Conservation (phyloP, 1,140 invertebrate species). For the Rhagoletis zephyria region DNA sequence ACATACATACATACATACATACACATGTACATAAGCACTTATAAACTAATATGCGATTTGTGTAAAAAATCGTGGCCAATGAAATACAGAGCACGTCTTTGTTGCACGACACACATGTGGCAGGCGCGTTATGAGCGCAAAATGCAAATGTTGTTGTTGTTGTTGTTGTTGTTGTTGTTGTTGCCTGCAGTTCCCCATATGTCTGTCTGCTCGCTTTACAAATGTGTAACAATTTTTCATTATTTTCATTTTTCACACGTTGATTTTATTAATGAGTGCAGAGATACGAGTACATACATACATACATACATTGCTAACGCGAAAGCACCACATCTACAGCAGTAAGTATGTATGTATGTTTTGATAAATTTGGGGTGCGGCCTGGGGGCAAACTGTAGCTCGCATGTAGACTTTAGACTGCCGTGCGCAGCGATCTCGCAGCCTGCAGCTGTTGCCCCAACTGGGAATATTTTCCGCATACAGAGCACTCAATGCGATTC, state of each 20-base stretch:
- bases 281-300: not conserved
- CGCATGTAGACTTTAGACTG: not conserved
- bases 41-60: no score
- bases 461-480: not conserved
- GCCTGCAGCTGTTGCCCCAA: conserved; percentile 14
- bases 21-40: no score
- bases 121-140: not conserved
- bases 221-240: conserved; percentile 48
- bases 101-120: conserved; percentile 24
- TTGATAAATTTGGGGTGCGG: conserved; percentile 19
- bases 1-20: no score
- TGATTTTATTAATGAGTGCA: conserved; percentile 40
- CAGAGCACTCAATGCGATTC: not conserved
- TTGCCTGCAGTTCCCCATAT: not conserved
- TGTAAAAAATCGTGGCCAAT: not conserved
- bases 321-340: no score
- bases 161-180: not conserved
- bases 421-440: not conserved
- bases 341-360: no score
- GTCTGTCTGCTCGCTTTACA: conserved; percentile 32
- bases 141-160: not conserved
- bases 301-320: not conserved
- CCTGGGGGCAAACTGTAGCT: conserved; percentile 21
- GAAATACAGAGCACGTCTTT: conserved; percentile 36
- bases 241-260: conserved; percentile 30